Conservation (phyloP, 1,140 invertebrate species). For the Bombus terrestris region DNA sequence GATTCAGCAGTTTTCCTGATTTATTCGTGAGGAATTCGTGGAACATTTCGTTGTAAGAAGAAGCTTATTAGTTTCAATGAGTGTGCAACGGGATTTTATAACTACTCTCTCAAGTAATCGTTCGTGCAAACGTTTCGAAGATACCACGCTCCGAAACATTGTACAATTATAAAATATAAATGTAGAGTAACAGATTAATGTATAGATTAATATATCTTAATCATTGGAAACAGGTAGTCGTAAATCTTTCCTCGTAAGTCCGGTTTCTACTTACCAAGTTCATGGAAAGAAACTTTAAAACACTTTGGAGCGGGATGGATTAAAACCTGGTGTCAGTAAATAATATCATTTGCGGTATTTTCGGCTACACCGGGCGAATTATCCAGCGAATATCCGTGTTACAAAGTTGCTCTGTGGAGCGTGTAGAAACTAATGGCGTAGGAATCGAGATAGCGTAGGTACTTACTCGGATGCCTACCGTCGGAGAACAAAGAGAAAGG, state of each 20-base stretch:
- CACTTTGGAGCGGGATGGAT: too few relatives aligned
- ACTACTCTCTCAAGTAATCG: background rate
- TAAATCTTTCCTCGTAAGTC: background rate
- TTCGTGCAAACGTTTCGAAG: background rate
- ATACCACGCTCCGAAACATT: background rate
- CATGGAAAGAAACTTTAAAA: background rate
- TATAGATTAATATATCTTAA: background rate
- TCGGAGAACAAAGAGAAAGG: constrained; percentile 57
- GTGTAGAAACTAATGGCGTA: constrained; percentile 49
- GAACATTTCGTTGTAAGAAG: background rate
- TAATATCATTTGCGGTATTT: background rate
- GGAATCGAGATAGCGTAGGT: constrained; percentile 40
- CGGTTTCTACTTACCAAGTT: background rate
- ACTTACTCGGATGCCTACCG: constrained; percentile 41
- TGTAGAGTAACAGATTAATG: background rate
- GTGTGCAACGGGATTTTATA: background rate
- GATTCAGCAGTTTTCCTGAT: too few relatives aligned
- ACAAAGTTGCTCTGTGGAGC: constrained; percentile 30
- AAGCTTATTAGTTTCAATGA: background rate
- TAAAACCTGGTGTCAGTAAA: too few relatives aligned
- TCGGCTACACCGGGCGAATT: background rate
- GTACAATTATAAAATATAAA: background rate
- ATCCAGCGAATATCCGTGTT: constrained; percentile 5
- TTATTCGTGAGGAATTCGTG: background rate
- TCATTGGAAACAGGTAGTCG: background rate